Percentiles rank a stretch among this genome's conserved stretches.
These are phyloP conservation scores for Pachypeltis micranthus DNA, from an alignment of 1,140 invertebrate genomes.

Conservation along the genomic window DNA sequence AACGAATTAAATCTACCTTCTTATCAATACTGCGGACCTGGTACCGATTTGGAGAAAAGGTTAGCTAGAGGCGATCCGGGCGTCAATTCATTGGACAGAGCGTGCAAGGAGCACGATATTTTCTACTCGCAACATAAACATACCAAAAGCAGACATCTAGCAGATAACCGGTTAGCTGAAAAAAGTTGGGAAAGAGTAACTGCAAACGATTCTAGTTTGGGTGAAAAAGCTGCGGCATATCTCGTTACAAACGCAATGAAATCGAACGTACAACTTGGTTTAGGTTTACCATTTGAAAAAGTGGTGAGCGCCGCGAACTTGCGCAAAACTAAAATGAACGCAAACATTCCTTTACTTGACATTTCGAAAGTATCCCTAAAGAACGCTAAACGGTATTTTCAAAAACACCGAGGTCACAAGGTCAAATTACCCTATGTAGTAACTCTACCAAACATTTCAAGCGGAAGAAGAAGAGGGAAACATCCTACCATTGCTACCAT, in stretches of 20 bases:
- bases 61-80: slow-evolving; percentile 34
- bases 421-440: background rate
- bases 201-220: slow-evolving; percentile 31
- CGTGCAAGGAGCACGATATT: slow-evolving; percentile 38
- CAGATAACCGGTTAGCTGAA: too few species aligned
- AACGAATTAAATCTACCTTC: slow-evolving; percentile 38
- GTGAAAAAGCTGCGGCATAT: slow-evolving; percentile 31
- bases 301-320: slow-evolving; percentile 6
- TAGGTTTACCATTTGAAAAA: slow-evolving; percentile 27
- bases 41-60: slow-evolving; percentile 37
- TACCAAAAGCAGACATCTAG: slow-evolving; percentile 26
- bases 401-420: background rate
- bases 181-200: too few species aligned
- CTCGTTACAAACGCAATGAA: slow-evolving; percentile 31
- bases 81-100: slow-evolving; percentile 36
- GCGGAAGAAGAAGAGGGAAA: background rate
- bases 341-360: background rate
- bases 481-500: too few species aligned
- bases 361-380: background rate
- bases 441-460: background rate
- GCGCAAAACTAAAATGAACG: background rate
- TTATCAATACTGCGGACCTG: slow-evolving; percentile 38
- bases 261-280: slow-evolving; percentile 30
- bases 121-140: slow-evolving; percentile 33
- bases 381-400: too few species aligned